Evolutionary conservation across 2,113 vertebrate species (phyloP), one percentile per base, ranked within the genome.

Genomic region (Zonotrichia leucophrys): DNA sequence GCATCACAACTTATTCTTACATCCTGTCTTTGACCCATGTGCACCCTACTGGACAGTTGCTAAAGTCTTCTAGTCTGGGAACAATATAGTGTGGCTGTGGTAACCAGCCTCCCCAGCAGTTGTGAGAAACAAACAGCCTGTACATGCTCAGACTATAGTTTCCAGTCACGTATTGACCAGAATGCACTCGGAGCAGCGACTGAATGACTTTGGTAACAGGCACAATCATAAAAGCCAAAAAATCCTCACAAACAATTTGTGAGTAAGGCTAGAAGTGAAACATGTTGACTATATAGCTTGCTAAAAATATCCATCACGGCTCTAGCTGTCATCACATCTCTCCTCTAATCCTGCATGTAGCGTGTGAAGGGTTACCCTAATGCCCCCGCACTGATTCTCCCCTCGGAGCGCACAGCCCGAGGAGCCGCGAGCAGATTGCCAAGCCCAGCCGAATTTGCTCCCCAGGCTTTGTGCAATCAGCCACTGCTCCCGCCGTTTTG

Each of bases 261-360:
- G 73, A 95, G 60, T 60, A 78, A 82, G 60, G 87, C 92, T 89
- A 83, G 83, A 94, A 94, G 68, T 80, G 68, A 81, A 93, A 77
- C 31, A 1, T 84, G 44, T 84, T 90, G 85, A 73, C 87, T 96
- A 2, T 59, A 83, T 30, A 44, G 31, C 49, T 86, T 47, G 52
- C 76, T 92, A 96, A 96, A 96, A 95, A 88, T 93, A 94, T 50
- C 49, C 52, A 44, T 83, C 56, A 37, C 0, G 0, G 31, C 68
- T 96, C 79, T 74, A 88, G 92, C 87, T 95, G 94, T 95, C 92
- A 92, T 81, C 94, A 92, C 75, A 4, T 94, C 79, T 94, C 90
- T 94, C 64, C 82, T 96, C 47, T 92, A 91, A 93, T 88, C 83
- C 79, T 78, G 49, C 41, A 47, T 87, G 83, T 31, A 83, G 64